phyloP scores from a whole-genome alignment of 1,140 invertebrate genomes.

The Ceratosolen fusciceps region DNA sequence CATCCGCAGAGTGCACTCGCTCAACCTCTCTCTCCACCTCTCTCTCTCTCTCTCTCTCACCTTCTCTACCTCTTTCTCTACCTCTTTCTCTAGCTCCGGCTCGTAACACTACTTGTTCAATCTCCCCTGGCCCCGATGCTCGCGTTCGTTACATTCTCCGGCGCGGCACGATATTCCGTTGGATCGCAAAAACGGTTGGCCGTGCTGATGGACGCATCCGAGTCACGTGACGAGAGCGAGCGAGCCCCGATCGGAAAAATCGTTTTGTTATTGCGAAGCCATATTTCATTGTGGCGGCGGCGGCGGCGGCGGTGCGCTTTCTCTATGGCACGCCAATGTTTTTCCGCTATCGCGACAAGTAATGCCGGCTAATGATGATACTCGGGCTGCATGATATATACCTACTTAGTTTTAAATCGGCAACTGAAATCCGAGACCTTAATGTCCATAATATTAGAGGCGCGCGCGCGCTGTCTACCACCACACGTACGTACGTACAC shows the following conservation, averaged over 20 bases:
- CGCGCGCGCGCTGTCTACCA: no score
- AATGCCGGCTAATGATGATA: background rate
- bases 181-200: slow-evolving; percentile 13
- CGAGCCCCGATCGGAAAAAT: background rate
- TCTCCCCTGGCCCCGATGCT: background rate
- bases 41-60: slow-evolving; percentile 11
- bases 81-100: background rate
- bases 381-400: background rate
- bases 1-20: background rate
- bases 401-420: background rate
- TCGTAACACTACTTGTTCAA: no score
- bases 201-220: background rate
- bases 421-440: background rate
- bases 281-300: background rate
- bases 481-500: no score
- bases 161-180: slow-evolving; percentile 30
- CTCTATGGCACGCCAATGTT: background rate
- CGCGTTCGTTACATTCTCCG: slow-evolving; percentile 19
- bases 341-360: background rate
- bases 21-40: background rate
- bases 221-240: background rate
- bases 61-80: background rate
- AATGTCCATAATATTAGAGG: background rate
- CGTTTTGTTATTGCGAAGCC: background rate
- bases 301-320: background rate